Base-by-base conservation (phyloP, 2,113 vertebrate genomes). In the Tauraco erythrolophus region DNA sequence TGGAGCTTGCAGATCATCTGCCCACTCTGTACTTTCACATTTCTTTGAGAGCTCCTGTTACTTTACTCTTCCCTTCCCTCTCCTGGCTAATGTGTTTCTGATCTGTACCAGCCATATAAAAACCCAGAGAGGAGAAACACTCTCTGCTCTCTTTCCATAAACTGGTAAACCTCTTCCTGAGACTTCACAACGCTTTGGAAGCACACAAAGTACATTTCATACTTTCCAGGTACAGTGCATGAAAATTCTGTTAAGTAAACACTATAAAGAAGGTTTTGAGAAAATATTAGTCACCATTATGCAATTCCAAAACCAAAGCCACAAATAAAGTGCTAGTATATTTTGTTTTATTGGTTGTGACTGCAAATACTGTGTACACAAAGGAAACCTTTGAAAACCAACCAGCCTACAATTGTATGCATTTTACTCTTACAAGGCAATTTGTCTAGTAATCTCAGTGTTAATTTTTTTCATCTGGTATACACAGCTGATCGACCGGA, bases 331-430 rank as follows among this genome's bases (percentile, higher is more conserved):
- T 97, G 89, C 88, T 72, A 94, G 92, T 95, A 85, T 96, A 95
- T 91, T 97, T 95, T 90, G 65, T 23, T 97, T 97, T 97, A 96
- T 97, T 92, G 96, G 95, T 96, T 96, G 95, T 92, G 96, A 93
- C 90, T 93, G 94, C 74, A 91, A 95, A 95, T 89, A 54, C 51
- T 87, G 31, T 85, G 79, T 89, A 84, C 78, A 96, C 95, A 97
- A 96, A 96, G 84, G 77, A 96, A 96, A 90, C 80, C 89, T 97
- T 97, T 96, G 97, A 98, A 98, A 96, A 92, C 50, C 37, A 87
- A 93, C 76, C 84, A 94, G 84, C 50, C 50, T 65, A 45, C 43
- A 54, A 79, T 92, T 93, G 75, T 86, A 39, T 64, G 83, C 68
- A 46, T 92, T 85, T 95, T 76, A 69, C 41, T 88, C 74, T 89